Conservation (phyloP, 2,888 invertebrate species). For the Polyploca ridens region DNA sequence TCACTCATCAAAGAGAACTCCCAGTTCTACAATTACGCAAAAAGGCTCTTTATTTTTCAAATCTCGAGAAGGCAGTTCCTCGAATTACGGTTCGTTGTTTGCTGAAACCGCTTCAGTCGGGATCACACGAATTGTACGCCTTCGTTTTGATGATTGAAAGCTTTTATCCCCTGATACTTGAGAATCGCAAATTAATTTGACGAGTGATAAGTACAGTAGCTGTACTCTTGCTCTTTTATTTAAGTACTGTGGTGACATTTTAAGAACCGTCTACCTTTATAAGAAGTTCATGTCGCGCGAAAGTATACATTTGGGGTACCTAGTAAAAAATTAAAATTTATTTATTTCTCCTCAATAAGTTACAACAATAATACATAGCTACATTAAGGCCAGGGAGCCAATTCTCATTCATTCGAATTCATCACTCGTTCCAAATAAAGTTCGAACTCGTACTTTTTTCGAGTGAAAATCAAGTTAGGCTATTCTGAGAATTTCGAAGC, state of each 20-base stretch:
- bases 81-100: conserved; percentile 16
- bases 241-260: not conserved
- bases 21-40: conserved; percentile 15
- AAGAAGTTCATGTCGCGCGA: too few species aligned
- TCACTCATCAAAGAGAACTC: conserved; percentile 11
- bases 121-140: conserved; percentile 10
- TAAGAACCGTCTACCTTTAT: too few species aligned
- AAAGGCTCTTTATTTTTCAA: conserved; percentile 13
- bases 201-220: not conserved
- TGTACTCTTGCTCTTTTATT: not conserved
- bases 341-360: too few species aligned
- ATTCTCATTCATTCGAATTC: too few species aligned
- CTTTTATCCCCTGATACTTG: conserved; percentile 12
- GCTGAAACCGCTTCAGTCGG: conserved; percentile 13
- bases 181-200: conserved; percentile 11
- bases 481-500: too few species aligned
- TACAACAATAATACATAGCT: too few species aligned
- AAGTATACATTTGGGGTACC: too few species aligned
- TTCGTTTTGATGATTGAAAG: conserved; percentile 13
- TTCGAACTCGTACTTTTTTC: too few species aligned
- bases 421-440: too few species aligned
- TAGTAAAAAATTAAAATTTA: too few species aligned
- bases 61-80: conserved; percentile 13
- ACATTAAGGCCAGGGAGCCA: too few species aligned
- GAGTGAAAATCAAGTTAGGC: too few species aligned